Evolutionary conservation across 2,797 vertebrate genomes (phyloP).

Genomic region (Oreochromis grahami): DNA sequence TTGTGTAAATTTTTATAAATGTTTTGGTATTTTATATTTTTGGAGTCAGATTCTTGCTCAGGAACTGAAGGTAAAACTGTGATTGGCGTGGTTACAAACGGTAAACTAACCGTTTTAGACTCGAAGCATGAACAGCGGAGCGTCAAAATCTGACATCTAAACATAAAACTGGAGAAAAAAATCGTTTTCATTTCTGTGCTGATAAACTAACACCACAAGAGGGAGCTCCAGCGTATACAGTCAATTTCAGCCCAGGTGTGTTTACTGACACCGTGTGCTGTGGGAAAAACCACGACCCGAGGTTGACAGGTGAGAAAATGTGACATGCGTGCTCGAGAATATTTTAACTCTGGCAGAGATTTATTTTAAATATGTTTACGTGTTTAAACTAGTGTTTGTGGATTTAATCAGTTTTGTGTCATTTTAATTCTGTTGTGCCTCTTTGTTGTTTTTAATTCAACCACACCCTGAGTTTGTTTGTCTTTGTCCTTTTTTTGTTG

Average conservation of each 20-base stretch:
- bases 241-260: not conserved
- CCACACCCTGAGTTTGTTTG: not conserved
- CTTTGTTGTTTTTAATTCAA: rapidly evolving
- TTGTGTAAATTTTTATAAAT: rapidly evolving
- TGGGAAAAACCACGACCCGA: rapidly evolving
- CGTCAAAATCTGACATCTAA: rapidly evolving
- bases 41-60: not conserved
- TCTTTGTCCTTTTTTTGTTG: not conserved
- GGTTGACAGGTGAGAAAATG: not conserved
- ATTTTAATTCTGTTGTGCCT: not conserved
- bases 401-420: rapidly evolving
- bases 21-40: not conserved
- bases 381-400: rapidly evolving
- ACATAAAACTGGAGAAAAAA: not conserved
- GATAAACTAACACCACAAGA: not conserved
- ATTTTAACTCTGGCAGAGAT: not conserved
- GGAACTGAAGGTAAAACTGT: not conserved
- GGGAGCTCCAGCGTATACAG: not conserved
- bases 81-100: not conserved
- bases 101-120: rapidly evolving
- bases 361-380: rapidly evolving
- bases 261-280: not conserved
- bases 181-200: not conserved
- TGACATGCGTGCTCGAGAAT: not conserved
- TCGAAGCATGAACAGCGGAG: not conserved